Base-by-base conservation (phyloP, 1,140 invertebrate species). In the Bursaphelenchus mucronatus region DNA sequence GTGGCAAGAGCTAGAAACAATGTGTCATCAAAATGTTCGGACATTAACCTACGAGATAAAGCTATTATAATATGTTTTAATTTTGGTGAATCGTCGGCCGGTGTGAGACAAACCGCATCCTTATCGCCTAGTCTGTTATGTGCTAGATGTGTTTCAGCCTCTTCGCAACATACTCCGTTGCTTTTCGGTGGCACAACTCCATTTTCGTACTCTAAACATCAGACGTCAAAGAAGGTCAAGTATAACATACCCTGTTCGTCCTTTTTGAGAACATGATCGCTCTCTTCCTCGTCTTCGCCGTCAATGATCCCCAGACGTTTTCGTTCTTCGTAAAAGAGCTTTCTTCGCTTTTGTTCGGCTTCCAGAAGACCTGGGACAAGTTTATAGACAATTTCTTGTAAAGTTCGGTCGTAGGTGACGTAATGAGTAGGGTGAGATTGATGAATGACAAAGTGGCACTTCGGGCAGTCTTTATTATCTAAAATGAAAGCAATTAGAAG, bases 371-470 rank as follows among this genome's bases (percentile, higher is more conserved):
- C 71, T 10, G 82, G 82, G 17, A 83, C 73, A 43, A 83, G 70
- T 70, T 82, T 83, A 66, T 82, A 82, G 6, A 83, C 74, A 55
- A 83, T 82, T 59, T 83, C 82, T 68, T 83, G 82, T 45, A 83
- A 63, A 41, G 81, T 79, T 41, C 82, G 70, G 66, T 83, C 82
- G 49, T 79, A 76, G 8, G 80, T 73, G 19, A 76, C 74, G 66
- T 70, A 79, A 47, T 81, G 73, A 45, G 82, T 73, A 17, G 84
- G 84, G n/a, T 85, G 83, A 63, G 82, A 83, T 70, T 85, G 84
- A 74, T 85, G 84, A 57, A 85, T 83, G 11, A 84, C 68, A 13
- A 76, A 70, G 47, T 82, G 68, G 72, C 84, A 85, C 63, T 79
- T 82, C 19, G 84, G 84, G 69, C 84, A 83, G n/a, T 64, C 63